These are phyloP conservation scores for Cataglyphis altisquamis DNA, from an alignment of 2,888 invertebrate species.

Conservation along the genomic window DNA sequence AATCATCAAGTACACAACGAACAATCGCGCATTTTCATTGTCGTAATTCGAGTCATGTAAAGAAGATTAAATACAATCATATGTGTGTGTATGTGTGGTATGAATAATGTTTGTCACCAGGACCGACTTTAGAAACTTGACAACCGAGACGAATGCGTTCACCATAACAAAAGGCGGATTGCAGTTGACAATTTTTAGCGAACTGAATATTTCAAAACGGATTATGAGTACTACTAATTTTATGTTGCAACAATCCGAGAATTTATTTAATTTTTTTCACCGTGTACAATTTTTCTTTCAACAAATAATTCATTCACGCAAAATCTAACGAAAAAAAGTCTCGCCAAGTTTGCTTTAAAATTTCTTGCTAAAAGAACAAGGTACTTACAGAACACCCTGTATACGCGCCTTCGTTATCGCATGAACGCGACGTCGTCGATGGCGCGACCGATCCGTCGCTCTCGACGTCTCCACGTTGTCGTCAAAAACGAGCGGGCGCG, in stretches of 20 bases:
- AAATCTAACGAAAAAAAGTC: background rate
- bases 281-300: background rate
- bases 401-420: background rate
- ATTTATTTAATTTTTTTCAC: background rate
- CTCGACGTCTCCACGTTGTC: conserved; percentile 6
- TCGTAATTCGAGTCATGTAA: background rate
- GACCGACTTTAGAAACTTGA: conserved; percentile 1
- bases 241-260: background rate
- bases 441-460: background rate
- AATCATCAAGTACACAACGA: conserved; percentile 14
- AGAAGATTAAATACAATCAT: conserved; percentile 16
- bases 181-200: background rate
- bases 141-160: background rate
- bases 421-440: background rate
- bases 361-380: background rate
- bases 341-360: background rate
- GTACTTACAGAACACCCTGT: background rate
- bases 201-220: background rate
- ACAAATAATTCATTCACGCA: background rate
- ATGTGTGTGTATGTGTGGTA: background rate
- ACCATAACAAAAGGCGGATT: background rate
- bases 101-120: background rate
- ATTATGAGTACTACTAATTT: background rate
- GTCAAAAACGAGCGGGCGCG: background rate
- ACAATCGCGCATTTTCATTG: conserved; percentile 15